These are phyloP conservation scores for Brachionus plicatilis DNA, from an alignment of 1,140 invertebrate genomes.

Conservation along the genomic window DNA sequence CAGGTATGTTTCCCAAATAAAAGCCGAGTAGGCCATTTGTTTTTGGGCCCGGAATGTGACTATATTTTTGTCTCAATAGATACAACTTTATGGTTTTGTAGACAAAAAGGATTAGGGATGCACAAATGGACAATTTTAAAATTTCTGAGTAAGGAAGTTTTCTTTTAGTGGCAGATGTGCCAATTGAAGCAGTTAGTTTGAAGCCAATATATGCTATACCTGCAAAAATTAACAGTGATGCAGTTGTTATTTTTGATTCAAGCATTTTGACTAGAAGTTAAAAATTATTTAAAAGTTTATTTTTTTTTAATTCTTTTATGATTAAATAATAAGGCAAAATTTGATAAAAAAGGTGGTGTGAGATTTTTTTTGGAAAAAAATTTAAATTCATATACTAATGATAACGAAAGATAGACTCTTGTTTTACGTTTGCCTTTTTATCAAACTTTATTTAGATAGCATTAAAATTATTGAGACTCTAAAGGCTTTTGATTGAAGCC, in stretches of 20 bases:
- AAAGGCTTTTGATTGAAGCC: no score
- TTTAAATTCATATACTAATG: no score
- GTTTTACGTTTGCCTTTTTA: no score
- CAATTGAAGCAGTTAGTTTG: background rate
- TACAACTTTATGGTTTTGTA: background rate
- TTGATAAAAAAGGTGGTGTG: background rate
- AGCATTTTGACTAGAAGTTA: background rate
- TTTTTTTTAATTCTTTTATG: background rate
- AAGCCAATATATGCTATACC: background rate
- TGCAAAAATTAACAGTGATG: background rate
- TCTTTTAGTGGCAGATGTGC: background rate
- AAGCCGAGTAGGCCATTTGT: slow-evolving; percentile 4
- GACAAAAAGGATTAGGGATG: background rate
- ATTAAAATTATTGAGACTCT: no score
- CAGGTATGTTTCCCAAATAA: slow-evolving; percentile 14
- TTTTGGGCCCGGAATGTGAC: slow-evolving; percentile 13
- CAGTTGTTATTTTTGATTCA: background rate
- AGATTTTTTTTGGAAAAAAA: background rate
- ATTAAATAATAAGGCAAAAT: background rate
- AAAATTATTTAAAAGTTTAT: background rate
- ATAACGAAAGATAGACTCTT: no score
- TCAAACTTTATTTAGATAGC: no score
- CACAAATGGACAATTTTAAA: background rate
- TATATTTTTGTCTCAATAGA: background rate
- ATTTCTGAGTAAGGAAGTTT: background rate